Evolutionary conservation across 2,113 vertebrate species (phyloP).

Genomic region (Agapornis roseicollis): DNA sequence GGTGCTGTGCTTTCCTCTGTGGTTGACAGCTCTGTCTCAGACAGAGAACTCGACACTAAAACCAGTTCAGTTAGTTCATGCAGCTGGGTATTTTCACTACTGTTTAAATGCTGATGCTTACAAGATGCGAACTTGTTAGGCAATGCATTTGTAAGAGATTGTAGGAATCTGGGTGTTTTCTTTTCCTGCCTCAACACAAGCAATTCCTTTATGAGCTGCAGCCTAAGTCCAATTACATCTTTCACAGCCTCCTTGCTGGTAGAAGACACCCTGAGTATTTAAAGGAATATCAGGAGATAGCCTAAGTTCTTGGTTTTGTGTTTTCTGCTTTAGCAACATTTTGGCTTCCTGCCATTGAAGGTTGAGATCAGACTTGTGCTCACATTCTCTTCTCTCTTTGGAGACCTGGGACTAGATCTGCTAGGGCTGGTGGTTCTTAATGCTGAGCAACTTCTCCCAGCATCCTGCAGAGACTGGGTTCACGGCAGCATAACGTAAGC

Average conservation of each 20-base stretch:
- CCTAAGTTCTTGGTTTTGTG: fast-evolving
- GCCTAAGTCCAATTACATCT: neutral
- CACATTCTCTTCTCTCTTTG: neutral
- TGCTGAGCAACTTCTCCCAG: neutral
- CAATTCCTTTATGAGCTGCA: neutral
- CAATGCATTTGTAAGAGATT: neutral
- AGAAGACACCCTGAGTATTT: neutral
- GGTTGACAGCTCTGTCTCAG: neutral
- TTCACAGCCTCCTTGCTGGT: neutral
- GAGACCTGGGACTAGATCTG: neutral
- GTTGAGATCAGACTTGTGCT: neutral
- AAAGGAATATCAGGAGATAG: neutral
- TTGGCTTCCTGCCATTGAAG: neutral
- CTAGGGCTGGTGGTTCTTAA: neutral
- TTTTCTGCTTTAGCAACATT: neutral
- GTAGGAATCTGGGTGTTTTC: neutral
- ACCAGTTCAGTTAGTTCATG: neutral
- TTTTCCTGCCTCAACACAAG: neutral
- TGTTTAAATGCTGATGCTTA: neutral
- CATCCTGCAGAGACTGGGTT: fast-evolving
- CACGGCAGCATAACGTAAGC: neutral
- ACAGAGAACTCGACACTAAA: neutral
- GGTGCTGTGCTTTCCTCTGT: neutral
- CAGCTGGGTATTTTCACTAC: neutral
- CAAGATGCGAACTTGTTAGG: neutral